These are phyloP conservation scores for Potamarius usumacintae DNA, from an alignment of 2,113 vertebrate species.

Conservation along the genomic window DNA sequence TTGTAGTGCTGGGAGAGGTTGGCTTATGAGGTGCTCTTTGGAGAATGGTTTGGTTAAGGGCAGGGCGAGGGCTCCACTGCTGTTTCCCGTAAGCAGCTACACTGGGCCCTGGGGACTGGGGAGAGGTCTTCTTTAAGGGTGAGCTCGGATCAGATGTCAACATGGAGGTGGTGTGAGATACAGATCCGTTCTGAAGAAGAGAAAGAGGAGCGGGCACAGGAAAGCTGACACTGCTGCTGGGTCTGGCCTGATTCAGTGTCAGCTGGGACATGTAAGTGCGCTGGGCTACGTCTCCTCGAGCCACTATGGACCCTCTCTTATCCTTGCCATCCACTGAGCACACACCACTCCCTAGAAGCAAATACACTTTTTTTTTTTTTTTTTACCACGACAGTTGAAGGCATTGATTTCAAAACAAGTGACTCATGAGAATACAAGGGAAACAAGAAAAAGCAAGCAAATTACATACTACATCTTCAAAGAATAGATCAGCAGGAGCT, in stretches of 20 bases:
- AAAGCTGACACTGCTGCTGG: slow-evolving; percentile 49
- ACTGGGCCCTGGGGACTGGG: slow-evolving; percentile 53
- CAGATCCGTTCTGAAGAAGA: slow-evolving; percentile 47
- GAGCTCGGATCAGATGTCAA: slow-evolving; percentile 48
- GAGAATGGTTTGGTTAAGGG: slow-evolving; percentile 63
- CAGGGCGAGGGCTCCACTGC: slow-evolving; percentile 66
- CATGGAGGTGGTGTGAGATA: slow-evolving; percentile 32
- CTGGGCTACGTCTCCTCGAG: slow-evolving; percentile 66
- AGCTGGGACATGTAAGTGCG: slow-evolving; percentile 65
- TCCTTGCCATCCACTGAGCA: slow-evolving; percentile 49
- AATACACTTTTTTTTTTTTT: not conserved
- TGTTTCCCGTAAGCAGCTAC: slow-evolving; percentile 57
- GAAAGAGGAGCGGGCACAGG: slow-evolving; percentile 34
- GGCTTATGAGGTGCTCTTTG: slow-evolving; percentile 71
- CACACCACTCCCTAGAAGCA: slow-evolving; percentile 41
- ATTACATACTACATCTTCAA: not conserved
- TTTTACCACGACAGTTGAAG: not conserved
- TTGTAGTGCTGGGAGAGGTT: slow-evolving; percentile 64
- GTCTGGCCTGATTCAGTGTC: slow-evolving; percentile 61
- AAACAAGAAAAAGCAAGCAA: not conserved
- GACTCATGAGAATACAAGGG: not conserved
- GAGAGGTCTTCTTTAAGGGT: slow-evolving; percentile 59
- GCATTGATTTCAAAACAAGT: not conserved
- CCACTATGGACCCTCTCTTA: slow-evolving; percentile 51
- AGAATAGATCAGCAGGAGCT: not conserved